Conservation (phyloP, 2,797 vertebrate genomes). For the Danionella dracula region DNA sequence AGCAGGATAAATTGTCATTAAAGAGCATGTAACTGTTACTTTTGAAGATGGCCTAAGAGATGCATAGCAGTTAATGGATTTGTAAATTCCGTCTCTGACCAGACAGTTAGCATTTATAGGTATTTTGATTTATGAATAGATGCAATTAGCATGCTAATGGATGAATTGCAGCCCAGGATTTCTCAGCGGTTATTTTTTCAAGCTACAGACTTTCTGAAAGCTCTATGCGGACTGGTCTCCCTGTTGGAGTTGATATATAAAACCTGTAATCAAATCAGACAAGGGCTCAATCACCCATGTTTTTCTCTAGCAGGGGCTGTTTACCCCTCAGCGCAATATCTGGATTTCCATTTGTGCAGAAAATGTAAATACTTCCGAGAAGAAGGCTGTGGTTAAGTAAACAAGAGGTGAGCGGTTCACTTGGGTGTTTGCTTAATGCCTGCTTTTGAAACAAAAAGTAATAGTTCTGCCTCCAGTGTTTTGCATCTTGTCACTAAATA, state of each 20-base stretch:
- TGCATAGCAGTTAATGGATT: conserved; percentile 24
- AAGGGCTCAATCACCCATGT: conserved; percentile 46
- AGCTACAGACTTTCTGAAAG: conserved; percentile 20
- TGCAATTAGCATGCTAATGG: conserved; percentile 50
- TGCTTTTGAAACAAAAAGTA: conserved; percentile 23
- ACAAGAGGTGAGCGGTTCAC: conserved; percentile 7
- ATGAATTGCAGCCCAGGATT: conserved; percentile 41
- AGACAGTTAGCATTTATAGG: conserved; percentile 28
- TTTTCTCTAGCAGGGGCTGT: conserved; percentile 38
- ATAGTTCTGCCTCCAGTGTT: background rate
- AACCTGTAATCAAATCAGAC: conserved; percentile 55
- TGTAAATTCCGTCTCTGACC: conserved; percentile 17
- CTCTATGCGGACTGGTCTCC: conserved; percentile 27
- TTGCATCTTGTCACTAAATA: background rate
- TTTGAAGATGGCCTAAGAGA: conserved; percentile 19
- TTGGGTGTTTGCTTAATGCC: conserved; percentile 31
- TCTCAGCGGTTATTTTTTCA: conserved; percentile 39
- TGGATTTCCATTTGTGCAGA: conserved; percentile 46
- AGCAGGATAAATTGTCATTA: conserved; percentile 6
- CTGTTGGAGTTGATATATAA: conserved; percentile 49
- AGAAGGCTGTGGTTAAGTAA: conserved; percentile 38
- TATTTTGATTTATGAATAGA: conserved; percentile 48
- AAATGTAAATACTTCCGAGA: conserved; percentile 49
- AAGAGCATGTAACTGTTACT: conserved; percentile 24
- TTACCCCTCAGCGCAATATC: conserved; percentile 42